A percentile compares a stretch with the other conserved stretches of the same genome.
These are phyloP conservation scores for Condylura cristata DNA, from an alignment of 2,113 vertebrate species.

Conservation along the genomic window DNA sequence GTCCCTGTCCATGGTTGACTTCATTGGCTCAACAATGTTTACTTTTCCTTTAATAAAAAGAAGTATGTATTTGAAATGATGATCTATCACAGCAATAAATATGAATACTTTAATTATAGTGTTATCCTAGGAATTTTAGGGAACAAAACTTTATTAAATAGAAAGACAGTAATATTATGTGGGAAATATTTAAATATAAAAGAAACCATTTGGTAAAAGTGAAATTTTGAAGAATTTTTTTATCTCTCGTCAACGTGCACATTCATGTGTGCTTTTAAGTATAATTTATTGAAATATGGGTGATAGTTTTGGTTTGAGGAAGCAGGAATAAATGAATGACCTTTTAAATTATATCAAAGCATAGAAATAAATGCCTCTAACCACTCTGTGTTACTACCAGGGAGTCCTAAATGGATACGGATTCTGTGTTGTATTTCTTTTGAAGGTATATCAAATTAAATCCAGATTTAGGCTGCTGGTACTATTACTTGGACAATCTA, in stretches of 20 bases:
- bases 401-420: not conserved
- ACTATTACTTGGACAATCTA: not conserved
- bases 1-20: not conserved
- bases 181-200: not conserved
- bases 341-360: not conserved
- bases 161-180: not conserved
- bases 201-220: not conserved
- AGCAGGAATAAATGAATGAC: not conserved
- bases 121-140: constrained; percentile 5
- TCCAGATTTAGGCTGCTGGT: constrained; percentile 2
- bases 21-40: constrained; percentile 1
- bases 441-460: constrained; percentile 1
- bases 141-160: not conserved
- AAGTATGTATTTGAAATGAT: not conserved
- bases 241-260: not conserved
- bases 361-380: constrained; percentile 10
- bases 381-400: constrained; percentile 15
- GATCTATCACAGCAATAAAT: not conserved
- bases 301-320: not conserved
- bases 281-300: not conserved
- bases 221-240: not conserved
- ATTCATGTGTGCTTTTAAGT: constrained; percentile 16
- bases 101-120: not conserved
- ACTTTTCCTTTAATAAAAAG: not conserved
- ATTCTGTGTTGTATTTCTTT: constrained; percentile 31